phyloP scores from a whole-genome alignment of 2,113 vertebrate genomes.

The Scomber colias region DNA sequence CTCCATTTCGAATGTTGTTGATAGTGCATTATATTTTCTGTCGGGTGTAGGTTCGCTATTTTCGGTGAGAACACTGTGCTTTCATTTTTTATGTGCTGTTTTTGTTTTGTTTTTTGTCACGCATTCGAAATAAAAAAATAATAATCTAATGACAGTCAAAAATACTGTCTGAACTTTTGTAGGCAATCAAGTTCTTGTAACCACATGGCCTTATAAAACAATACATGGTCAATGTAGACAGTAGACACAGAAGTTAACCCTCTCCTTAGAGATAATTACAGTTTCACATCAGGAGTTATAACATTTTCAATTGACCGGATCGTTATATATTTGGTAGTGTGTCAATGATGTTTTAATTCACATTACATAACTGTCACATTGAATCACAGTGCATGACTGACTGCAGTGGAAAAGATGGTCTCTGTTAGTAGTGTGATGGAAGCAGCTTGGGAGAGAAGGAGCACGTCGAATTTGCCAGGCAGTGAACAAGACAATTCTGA shows the following conservation, averaged over 20 bases:
- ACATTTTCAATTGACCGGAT: neutral
- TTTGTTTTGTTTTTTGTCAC: too few relatives aligned
- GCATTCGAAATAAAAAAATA: too few relatives aligned
- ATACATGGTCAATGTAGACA: neutral
- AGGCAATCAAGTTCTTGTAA: too few relatives aligned
- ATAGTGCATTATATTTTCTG: too few relatives aligned
- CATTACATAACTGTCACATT: conserved; percentile 12
- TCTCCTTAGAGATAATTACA: neutral
- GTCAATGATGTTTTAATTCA: conserved; percentile 20
- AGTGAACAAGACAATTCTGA: neutral
- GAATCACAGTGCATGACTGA: neutral
- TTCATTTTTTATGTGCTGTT: too few relatives aligned
- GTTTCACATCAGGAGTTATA: neutral
- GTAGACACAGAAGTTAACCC: neutral
- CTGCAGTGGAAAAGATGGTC: neutral
- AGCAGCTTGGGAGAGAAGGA: conserved; percentile 6
- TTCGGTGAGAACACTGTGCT: too few relatives aligned
- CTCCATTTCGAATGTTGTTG: too few relatives aligned
- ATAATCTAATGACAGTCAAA: too few relatives aligned
- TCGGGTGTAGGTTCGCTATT: too few relatives aligned
- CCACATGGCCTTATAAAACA: too few relatives aligned
- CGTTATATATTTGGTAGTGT: neutral
- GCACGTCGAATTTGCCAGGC: neutral
- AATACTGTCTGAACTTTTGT: too few relatives aligned
- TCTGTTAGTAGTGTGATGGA: neutral